A percentile compares a stretch with the other conserved stretches of the same genome.
Conservation (phyloP, 2,797 vertebrate species). For the Sebastes paucispinis region DNA sequence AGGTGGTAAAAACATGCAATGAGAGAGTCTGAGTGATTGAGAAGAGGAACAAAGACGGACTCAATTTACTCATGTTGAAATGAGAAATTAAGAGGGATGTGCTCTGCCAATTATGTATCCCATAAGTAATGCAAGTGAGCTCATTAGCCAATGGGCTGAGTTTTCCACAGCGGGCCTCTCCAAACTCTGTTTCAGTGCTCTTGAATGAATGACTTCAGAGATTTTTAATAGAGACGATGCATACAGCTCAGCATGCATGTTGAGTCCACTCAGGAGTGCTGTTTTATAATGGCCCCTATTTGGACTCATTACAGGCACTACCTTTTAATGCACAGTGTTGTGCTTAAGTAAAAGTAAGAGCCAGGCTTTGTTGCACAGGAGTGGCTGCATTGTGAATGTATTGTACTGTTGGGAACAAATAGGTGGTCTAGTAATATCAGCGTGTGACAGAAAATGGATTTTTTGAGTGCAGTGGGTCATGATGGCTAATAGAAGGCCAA, state of each 20-base stretch:
- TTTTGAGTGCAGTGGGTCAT: constrained; percentile 26
- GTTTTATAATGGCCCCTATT: constrained; percentile 56
- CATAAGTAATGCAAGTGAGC: constrained; percentile 53
- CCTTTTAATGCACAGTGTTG: constrained; percentile 49
- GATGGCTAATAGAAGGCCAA: constrained; percentile 8
- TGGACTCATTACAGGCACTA: constrained; percentile 54
- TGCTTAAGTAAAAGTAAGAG: constrained; percentile 50
- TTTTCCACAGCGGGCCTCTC: constrained; percentile 22
- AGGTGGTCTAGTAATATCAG: constrained; percentile 15
- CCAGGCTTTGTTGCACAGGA: constrained; percentile 30
- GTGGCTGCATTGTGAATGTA: constrained; percentile 29
- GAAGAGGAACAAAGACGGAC: constrained; percentile 32
- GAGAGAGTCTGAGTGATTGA: constrained; percentile 4
- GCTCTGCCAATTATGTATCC: constrained; percentile 27
- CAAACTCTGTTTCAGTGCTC: constrained; percentile 26
- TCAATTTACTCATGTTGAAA: constrained; percentile 41
- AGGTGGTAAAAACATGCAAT: background rate
- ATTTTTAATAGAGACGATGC: constrained; percentile 38
- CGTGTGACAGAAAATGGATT: constrained; percentile 43
- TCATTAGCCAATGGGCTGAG: constrained; percentile 44
- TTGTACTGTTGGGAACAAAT: constrained; percentile 39
- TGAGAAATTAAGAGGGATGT: constrained; percentile 48
- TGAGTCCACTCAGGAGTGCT: constrained; percentile 37
- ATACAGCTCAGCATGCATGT: constrained; percentile 22
- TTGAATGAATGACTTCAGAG: constrained; percentile 48